Percentiles rank a stretch among this genome's conserved stretches.
phyloP scores from a whole-genome alignment of 2,888 invertebrate species.

The Camptogramma bilineatum region DNA sequence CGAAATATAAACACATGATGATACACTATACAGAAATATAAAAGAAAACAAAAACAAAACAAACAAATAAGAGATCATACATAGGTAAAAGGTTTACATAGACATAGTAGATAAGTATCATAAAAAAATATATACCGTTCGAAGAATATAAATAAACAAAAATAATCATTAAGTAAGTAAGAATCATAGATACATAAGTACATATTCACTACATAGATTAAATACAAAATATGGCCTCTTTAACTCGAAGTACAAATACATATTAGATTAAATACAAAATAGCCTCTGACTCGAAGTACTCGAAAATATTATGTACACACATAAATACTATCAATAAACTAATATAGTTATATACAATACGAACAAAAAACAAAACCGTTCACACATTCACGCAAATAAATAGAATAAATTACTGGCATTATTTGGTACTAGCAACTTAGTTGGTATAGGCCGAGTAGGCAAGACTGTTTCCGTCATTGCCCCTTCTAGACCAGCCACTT shows the following conservation, averaged over 20 bases:
- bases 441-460: slow-evolving; percentile 75
- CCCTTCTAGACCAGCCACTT: slow-evolving; percentile 75
- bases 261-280: slow-evolving; percentile 23
- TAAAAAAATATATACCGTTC: slow-evolving; percentile 22
- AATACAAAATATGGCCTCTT: slow-evolving; percentile 30
- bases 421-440: slow-evolving; percentile 58
- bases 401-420: slow-evolving; percentile 45
- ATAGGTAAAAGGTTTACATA: slow-evolving; percentile 43
- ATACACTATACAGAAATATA: slow-evolving; percentile 62
- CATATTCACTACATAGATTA: slow-evolving; percentile 25
- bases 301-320: slow-evolving; percentile 36
- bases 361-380: slow-evolving; percentile 48
- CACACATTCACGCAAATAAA: slow-evolving; percentile 51
- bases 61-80: slow-evolving; percentile 47
- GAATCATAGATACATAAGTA: slow-evolving; percentile 39
- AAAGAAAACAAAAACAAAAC: slow-evolving; percentile 42
- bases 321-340: slow-evolving; percentile 42
- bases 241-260: slow-evolving; percentile 31
- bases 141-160: slow-evolving; percentile 5
- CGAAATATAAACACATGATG: slow-evolving; percentile 40
- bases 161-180: too few species aligned
- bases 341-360: slow-evolving; percentile 37
- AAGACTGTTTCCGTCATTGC: slow-evolving; percentile 69
- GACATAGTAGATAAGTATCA: slow-evolving; percentile 41
- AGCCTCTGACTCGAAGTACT: slow-evolving; percentile 31